Percentiles rank a stretch among this genome's conserved stretches.
phyloP scores from a whole-genome alignment of 2,113 vertebrate species.

The Oophaga pumilio region DNA sequence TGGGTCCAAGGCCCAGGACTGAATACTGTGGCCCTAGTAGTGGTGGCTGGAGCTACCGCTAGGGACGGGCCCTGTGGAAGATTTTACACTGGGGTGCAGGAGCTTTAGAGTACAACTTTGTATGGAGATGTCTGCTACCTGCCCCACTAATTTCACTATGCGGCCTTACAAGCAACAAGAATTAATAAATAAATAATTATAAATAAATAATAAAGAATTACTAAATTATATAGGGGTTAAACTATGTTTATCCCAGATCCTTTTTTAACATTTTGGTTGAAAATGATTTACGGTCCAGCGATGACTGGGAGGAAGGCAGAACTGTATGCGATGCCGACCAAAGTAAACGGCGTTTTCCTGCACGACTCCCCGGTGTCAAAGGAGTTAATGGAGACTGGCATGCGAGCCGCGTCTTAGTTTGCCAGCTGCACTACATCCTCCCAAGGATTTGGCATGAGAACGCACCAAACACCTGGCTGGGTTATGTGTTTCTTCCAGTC shows the following conservation, averaged over 20 bases:
- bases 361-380: not conserved
- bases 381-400: slow-evolving; percentile 45
- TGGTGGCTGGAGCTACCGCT: too few species aligned
- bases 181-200: too few species aligned
- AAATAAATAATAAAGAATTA: not conserved
- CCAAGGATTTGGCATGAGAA: slow-evolving; percentile 44
- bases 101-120: not conserved
- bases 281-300: not conserved
- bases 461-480: slow-evolving; percentile 42
- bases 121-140: not conserved
- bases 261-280: not conserved
- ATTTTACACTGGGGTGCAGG: not conserved
- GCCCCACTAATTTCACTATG: not conserved
- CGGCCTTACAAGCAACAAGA: too few species aligned
- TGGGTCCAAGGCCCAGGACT: too few species aligned
- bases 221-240: not conserved
- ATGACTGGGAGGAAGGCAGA: not conserved
- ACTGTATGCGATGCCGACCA: not conserved
- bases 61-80: too few species aligned
- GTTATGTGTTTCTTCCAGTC: slow-evolving; percentile 41
- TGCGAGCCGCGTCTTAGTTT: slow-evolving; percentile 31
- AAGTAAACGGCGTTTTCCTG: not conserved
- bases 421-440: slow-evolving; percentile 42
- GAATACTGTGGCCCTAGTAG: too few species aligned
- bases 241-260: not conserved